A percentile compares a stretch with the other conserved stretches of the same genome.
Conservation (phyloP, 2,113 vertebrate genomes). For the Rissa tridactyla region DNA sequence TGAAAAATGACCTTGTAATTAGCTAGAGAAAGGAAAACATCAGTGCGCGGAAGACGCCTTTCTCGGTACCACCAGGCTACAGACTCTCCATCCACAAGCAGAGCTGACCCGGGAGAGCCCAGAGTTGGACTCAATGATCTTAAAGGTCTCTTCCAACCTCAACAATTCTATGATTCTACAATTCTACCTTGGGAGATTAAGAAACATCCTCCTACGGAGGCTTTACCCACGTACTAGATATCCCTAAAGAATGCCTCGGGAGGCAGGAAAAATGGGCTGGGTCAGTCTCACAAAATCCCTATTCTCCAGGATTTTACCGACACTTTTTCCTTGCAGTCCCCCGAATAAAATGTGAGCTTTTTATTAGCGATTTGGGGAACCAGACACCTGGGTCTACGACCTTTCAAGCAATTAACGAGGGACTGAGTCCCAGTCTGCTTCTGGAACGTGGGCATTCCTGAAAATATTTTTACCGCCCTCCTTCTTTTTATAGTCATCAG, state of each 20-base stretch:
- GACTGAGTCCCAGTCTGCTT: neutral
- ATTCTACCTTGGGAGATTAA: neutral
- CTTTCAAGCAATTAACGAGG: neutral
- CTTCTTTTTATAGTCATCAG: neutral
- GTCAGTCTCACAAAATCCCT: neutral
- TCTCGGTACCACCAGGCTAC: neutral
- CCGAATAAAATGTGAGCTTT: neutral
- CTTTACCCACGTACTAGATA: accelerated
- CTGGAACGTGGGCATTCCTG: neutral
- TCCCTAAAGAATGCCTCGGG: neutral
- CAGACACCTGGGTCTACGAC: neutral
- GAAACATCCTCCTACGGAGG: neutral
- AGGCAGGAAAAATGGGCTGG: neutral
- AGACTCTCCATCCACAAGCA: neutral
- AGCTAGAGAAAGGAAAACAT: neutral
- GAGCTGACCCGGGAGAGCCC: neutral
- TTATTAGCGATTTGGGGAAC: neutral
- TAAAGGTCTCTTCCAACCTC: too few species aligned
- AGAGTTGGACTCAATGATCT: neutral
- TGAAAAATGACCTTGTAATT: neutral
- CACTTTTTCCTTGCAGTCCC: neutral
- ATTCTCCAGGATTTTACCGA: neutral
- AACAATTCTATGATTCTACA: too few species aligned
- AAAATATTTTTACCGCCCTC: neutral
- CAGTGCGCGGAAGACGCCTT: neutral